phyloP scores from a whole-genome alignment of 2,797 vertebrate genomes.

The Parotocinclus haroldoi region DNA sequence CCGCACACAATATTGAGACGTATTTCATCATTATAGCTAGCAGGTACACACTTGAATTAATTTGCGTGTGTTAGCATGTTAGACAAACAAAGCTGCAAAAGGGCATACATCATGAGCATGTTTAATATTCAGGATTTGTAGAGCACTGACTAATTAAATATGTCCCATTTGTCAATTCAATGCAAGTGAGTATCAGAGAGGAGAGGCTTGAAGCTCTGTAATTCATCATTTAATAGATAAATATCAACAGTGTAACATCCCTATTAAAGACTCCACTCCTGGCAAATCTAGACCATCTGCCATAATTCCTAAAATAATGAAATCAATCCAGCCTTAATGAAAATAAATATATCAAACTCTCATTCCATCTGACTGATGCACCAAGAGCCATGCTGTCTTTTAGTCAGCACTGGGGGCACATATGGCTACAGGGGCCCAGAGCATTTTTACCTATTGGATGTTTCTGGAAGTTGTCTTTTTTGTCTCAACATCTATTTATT shows the following conservation, averaged over 20 bases:
- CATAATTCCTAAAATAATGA: conserved; percentile 52
- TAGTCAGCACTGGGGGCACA: conserved; percentile 1
- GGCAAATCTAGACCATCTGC: conserved; percentile 63
- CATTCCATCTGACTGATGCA: conserved; percentile 17
- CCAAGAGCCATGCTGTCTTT: conserved; percentile 3
- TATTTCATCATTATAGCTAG: conserved; percentile 12
- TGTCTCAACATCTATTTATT: too few species aligned
- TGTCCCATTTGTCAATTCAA: conserved; percentile 50
- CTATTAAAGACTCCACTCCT: conserved; percentile 38
- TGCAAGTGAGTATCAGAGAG: conserved; percentile 56
- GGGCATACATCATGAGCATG: conserved; percentile 14
- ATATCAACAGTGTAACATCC: conserved; percentile 56
- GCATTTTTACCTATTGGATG: too few species aligned
- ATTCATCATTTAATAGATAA: conserved; percentile 60
- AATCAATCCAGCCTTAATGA: conserved; percentile 51
- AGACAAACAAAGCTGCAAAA: neutral
- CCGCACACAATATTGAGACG: neutral
- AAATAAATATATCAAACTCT: conserved; percentile 34
- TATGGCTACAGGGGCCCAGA: neutral
- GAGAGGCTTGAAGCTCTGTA: conserved; percentile 20
- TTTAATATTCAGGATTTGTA: conserved; percentile 37
- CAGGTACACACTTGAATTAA: conserved; percentile 4
- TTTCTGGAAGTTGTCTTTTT: too few species aligned
- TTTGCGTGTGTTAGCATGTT: neutral
- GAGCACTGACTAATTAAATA: conserved; percentile 62